phyloP scores from a whole-genome alignment of 2,797 vertebrate genomes.

The Bradypodion ventrale region DNA sequence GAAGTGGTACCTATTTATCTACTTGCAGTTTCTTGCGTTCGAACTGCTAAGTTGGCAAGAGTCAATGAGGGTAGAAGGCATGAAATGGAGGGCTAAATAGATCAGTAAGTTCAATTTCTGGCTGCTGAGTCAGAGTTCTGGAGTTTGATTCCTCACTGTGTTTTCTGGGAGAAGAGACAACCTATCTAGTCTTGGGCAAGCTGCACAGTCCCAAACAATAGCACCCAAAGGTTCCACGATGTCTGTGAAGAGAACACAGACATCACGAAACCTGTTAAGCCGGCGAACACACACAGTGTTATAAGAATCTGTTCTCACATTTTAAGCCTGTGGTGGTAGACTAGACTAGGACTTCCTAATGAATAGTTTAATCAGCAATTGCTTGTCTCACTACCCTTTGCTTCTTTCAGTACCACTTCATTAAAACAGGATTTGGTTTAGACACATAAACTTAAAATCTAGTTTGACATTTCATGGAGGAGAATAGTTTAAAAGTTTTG shows the following conservation, averaged over 20 bases:
- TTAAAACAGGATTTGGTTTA: neutral
- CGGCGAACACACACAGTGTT: neutral
- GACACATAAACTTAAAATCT: neutral
- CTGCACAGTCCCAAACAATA: too few species aligned
- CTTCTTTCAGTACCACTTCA: neutral
- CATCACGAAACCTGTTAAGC: neutral
- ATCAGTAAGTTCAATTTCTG: too few species aligned
- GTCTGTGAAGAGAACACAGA: too few species aligned
- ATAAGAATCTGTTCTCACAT: neutral
- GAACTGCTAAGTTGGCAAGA: too few species aligned
- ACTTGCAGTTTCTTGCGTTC: too few species aligned
- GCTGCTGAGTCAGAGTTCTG: too few species aligned
- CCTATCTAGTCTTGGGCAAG: too few species aligned
- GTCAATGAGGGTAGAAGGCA: neutral
- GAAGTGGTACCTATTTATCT: too few species aligned
- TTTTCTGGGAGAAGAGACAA: too few species aligned
- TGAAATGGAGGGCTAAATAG: neutral
- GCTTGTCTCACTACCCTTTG: neutral
- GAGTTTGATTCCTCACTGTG: too few species aligned
- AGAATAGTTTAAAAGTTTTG: neutral
- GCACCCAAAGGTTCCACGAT: too few species aligned
- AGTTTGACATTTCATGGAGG: neutral
- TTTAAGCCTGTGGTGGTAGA: neutral
- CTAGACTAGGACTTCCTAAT: neutral
- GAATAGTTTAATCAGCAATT: neutral